These are phyloP conservation scores for Drosophila sordidula DNA, from an alignment of 2,888 invertebrate genomes.

Conservation along the genomic window DNA sequence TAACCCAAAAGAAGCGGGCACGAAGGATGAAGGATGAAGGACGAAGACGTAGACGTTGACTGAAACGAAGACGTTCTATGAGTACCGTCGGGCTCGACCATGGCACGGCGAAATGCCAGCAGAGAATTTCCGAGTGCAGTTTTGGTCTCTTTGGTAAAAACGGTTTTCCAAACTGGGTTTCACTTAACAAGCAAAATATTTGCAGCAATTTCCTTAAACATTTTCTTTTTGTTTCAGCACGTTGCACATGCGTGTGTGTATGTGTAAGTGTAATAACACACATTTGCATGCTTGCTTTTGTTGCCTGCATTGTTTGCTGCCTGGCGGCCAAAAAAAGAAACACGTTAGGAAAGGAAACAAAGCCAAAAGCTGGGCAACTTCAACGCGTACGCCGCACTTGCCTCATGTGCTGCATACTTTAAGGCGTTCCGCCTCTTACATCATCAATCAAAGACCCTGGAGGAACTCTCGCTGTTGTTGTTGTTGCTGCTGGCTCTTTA, in stretches of 20 bases:
- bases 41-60: slow-evolving; percentile 14
- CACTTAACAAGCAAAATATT: slow-evolving; percentile 81
- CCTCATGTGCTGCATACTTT: slow-evolving; percentile 64
- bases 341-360: slow-evolving; percentile 17
- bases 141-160: slow-evolving; percentile 38
- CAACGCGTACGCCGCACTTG: slow-evolving; percentile 41
- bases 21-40: slow-evolving; percentile 1
- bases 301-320: slow-evolving; percentile 29
- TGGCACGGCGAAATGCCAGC: slow-evolving; percentile 64
- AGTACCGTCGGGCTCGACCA: slow-evolving; percentile 19
- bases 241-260: slow-evolving; percentile 13
- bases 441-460: slow-evolving; percentile 72
- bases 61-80: slow-evolving; percentile 40
- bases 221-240: slow-evolving; percentile 65
- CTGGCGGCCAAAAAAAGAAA: slow-evolving; percentile 50
- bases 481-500: slow-evolving; percentile 24
- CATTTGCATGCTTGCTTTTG: slow-evolving; percentile 64
- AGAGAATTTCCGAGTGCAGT: slow-evolving; percentile 69
- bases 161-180: slow-evolving; percentile 75
- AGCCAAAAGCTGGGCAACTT: slow-evolving; percentile 40
- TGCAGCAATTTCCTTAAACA: slow-evolving; percentile 81
- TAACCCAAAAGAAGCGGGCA: slow-evolving; percentile 30
- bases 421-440: slow-evolving; percentile 57
- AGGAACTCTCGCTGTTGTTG: slow-evolving; percentile 21
- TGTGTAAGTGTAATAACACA: slow-evolving; percentile 49